Evolutionary conservation across 1,140 invertebrate species (phyloP), one percentile per base, ranked within the genome.

Genomic region (Gerris buenoi): DNA sequence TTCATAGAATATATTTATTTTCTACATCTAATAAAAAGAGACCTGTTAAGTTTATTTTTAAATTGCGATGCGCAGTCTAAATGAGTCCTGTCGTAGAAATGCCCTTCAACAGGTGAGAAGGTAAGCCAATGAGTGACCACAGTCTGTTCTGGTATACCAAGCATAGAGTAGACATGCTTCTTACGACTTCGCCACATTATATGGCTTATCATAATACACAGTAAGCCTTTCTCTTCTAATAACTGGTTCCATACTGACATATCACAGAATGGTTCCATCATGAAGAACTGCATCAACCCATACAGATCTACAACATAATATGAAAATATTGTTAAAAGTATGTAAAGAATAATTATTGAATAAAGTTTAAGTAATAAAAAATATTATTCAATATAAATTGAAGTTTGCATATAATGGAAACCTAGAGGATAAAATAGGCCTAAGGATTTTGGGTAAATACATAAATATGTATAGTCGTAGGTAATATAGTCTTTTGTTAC

Each of bases 141-240:
- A 0, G 74, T 77, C 73, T 82, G 79, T 63, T 76, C 71, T 25
- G 82, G 82, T 64, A 84, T 78, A 58, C 78, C 76, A 18, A 83
- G 73, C 71, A 81, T 77, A 18, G 64, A 26, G 1, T 84, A 71
- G 56, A 89, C 84, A 74, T 88, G 83, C 46, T 78, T 78, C 74
- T 88, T 89, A 0, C 79, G 74, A 22, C 83, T 88, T 57, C 89
- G 78, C 88, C 89, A 90, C 73, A 91, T 76, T 63, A 87, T 77
- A 69, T 81, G 75, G 22, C 79, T 75, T n/a, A 89, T 71, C 2
- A 85, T 15, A 81, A 70, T 60, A 81, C 72, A 85, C 88, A 76
- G 82, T 73, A 59, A 26, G 1, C 64, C 63, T 27, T 59, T 22
- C 18, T 65, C 26, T 5, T 46, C 27, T 10, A 60, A 18, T 14